These are phyloP conservation scores for Neogobius melanostomus DNA, from an alignment of 2,113 vertebrate species.

Conservation along the genomic window DNA sequence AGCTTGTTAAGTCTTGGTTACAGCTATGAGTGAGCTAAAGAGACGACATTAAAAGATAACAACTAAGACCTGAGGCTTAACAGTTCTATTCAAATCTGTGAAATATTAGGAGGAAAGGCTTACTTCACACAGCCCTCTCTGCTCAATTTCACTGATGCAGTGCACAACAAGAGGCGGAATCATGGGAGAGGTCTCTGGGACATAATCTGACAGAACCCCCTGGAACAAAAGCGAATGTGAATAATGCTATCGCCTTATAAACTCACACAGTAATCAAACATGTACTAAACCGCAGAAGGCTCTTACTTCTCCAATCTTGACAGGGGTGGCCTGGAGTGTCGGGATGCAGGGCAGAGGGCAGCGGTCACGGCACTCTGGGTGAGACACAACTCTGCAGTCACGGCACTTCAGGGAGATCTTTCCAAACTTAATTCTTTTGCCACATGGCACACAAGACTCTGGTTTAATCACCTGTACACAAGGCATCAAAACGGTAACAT, in stretches of 20 bases:
- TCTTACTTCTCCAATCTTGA: slow-evolving; percentile 85
- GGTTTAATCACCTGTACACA: slow-evolving; percentile 91
- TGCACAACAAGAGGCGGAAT: slow-evolving; percentile 92
- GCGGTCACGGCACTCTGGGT: slow-evolving; percentile 91
- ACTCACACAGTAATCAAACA: background rate
- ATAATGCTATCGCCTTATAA: background rate
- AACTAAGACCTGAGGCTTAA: slow-evolving; percentile 1
- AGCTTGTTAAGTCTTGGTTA: slow-evolving; percentile 38
- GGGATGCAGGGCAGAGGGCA: slow-evolving; percentile 96
- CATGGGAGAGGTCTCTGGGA: slow-evolving; percentile 87
- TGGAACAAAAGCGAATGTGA: slow-evolving; percentile 37
- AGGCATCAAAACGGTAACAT: background rate
- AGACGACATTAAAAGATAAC: slow-evolving; percentile 24
- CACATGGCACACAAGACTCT: slow-evolving; percentile 94
- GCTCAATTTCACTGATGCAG: slow-evolving; percentile 95
- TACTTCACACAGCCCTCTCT: slow-evolving; percentile 92
- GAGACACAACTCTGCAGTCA: slow-evolving; percentile 90
- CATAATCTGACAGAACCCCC: slow-evolving; percentile 90
- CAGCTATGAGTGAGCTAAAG: slow-evolving; percentile 20
- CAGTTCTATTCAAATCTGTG: slow-evolving; percentile 6
- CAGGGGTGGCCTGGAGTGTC: slow-evolving; percentile 82
- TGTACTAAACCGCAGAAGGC: background rate
- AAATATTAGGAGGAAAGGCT: slow-evolving; percentile 19
- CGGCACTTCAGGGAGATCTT: slow-evolving; percentile 92
- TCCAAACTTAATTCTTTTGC: slow-evolving; percentile 96